Conservation (phyloP, 2,888 invertebrate genomes). For the Proisotoma minuta region DNA sequence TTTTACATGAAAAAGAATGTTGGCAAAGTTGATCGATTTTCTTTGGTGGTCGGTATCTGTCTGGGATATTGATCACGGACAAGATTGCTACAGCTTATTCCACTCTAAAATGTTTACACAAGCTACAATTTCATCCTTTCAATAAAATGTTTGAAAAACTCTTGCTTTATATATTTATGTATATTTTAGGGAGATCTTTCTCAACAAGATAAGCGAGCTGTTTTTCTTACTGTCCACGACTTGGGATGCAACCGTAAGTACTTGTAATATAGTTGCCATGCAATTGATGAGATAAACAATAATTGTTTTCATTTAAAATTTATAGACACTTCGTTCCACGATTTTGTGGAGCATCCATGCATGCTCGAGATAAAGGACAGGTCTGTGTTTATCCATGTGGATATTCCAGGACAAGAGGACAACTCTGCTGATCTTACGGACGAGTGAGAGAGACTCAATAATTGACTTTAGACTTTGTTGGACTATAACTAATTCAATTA, state of each 20-base stretch:
- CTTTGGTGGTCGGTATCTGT: no score
- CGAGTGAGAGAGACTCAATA: conserved; percentile 57
- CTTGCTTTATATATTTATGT: no score
- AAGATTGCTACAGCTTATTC: no score
- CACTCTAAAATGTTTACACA: no score
- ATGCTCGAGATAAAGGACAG: conserved; percentile 80
- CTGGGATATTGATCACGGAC: no score
- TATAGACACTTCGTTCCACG: conserved; percentile 73
- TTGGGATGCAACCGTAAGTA: conserved; percentile 75
- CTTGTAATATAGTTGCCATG: background rate
- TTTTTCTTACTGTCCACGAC: conserved; percentile 84
- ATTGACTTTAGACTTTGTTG: no score
- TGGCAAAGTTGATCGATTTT: no score
- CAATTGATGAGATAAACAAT: background rate
- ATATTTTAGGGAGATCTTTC: conserved; percentile 69
- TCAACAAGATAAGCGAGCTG: conserved; percentile 73
- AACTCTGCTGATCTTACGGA: conserved; percentile 69
- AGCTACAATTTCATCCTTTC: no score
- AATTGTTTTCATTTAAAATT: no score
- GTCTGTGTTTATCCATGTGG: conserved; percentile 80
- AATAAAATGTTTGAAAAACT: background rate
- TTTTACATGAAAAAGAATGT: no score
- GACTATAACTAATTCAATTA: background rate
- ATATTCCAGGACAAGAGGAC: conserved; percentile 81
- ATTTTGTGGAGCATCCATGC: conserved; percentile 74